Base-by-base conservation (phyloP, 2,888 invertebrate species). In the Leptinotarsa juncta region DNA sequence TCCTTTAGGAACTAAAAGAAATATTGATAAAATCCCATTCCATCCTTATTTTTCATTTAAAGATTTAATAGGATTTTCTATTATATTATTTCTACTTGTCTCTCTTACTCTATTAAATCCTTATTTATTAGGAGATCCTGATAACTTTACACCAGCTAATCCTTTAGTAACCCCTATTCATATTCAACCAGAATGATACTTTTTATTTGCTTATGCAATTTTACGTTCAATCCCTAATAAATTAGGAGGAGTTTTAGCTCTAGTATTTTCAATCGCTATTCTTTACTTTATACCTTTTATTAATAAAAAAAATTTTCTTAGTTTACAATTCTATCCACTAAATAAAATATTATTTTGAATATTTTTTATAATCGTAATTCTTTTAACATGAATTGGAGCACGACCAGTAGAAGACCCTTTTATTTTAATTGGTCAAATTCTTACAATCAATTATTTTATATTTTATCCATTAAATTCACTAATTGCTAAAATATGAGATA, bases 121-220 rank as follows among this genome's bases (percentile, higher is more conserved):
- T 0, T 91, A 91, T 82, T 77, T 92, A 84, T 82, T 94, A 85
- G 90, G 91, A 81, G 94, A 94, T 48, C 92, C 93, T 0, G 94
- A 94, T 89, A 95, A 94, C 88, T 95, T 94, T 88, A 92, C 90
- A 23, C 91, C 91, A 0, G 93, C 93, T 4, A 93, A 93, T 79
- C 90, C 92, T 0, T 83, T 93, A 89, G 89, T 92, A 18, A 94
- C 94, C 0, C 94, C 94, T 0, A 86, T 90, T 10, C 94, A 94
- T 85, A 95, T 95, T 89, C 93, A 95, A 91, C 94, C 94, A 48
- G 95, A 95, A 91, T 95, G 94, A 92, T 95, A 95, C 86, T 95
- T 95, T 83, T 86, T 95, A 89, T 95, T 94, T 90, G 94, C 94
- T 16, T 95, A 95, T 87, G 93, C 94, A 20, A 94, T 95, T 89